Evolutionary conservation across 2,888 invertebrate genomes (phyloP).

Genomic region (Thysanoteuthis rhombus): DNA sequence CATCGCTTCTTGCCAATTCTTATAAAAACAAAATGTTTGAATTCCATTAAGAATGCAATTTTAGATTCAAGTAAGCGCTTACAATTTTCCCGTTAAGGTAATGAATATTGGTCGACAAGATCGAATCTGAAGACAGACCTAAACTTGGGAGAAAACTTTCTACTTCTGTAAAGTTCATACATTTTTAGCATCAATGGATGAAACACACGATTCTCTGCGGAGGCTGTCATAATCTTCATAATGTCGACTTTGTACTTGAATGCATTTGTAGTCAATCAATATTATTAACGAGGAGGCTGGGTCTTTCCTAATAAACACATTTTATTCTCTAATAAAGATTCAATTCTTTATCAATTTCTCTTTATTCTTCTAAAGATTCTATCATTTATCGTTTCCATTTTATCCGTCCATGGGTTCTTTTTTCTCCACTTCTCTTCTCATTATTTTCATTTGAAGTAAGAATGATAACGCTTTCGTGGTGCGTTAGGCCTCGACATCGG

Average conservation of each 20-base stretch:
- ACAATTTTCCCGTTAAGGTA: neutral
- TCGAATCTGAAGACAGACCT: too few relatives aligned
- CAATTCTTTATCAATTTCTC: neutral
- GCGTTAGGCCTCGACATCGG: too few relatives aligned
- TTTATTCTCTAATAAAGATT: neutral
- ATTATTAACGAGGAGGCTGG: too few relatives aligned
- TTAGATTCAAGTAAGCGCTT: neutral
- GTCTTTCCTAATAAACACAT: neutral
- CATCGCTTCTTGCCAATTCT: too few relatives aligned
- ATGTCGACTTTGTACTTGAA: neutral
- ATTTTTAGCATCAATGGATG: too few relatives aligned
- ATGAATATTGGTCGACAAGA: too few relatives aligned
- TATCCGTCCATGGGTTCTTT: neutral
- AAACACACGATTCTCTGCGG: too few relatives aligned
- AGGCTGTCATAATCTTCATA: too few relatives aligned
- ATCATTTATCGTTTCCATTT: neutral
- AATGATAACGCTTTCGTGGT: too few relatives aligned
- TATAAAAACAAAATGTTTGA: neutral
- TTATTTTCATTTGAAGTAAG: too few relatives aligned
- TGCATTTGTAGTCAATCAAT: neutral
- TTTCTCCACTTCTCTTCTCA: neutral
- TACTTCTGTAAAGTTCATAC: too few relatives aligned
- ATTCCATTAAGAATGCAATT: neutral
- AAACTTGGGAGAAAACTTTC: too few relatives aligned
- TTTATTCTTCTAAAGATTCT: neutral